Evolutionary conservation across 2,888 invertebrate genomes (phyloP).

Genomic region (Hetaerina titia): DNA sequence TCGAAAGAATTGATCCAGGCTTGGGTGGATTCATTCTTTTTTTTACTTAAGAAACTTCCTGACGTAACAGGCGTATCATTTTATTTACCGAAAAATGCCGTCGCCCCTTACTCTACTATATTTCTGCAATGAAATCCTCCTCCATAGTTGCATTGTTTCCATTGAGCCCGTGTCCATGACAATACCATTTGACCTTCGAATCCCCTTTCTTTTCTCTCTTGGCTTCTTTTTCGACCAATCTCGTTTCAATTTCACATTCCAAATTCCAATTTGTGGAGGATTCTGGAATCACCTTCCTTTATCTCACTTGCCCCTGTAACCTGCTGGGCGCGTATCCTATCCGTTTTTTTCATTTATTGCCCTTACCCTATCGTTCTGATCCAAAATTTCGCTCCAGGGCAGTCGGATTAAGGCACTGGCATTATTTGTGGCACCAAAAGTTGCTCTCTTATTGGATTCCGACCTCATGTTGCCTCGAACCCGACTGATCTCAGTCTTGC

Average conservation of each 20-base stretch:
- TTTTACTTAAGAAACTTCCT: no score
- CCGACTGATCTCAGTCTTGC: no score
- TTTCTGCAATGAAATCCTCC: no score
- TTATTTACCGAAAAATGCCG: no score
- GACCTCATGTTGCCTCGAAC: no score
- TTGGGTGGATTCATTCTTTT: no score
- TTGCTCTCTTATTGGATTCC: neutral
- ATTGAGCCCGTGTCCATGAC: no score
- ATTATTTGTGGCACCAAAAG: neutral
- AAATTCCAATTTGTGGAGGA: constrained; percentile 28
- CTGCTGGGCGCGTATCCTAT: neutral
- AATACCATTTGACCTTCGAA: neutral
- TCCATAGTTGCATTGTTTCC: no score
- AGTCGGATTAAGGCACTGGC: neutral
- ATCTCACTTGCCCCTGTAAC: neutral
- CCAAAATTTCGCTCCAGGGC: neutral
- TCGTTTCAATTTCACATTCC: constrained; percentile 29
- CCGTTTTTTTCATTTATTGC: neutral
- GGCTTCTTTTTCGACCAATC: neutral
- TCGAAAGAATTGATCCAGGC: no score
- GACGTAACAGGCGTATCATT: no score
- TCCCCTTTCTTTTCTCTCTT: neutral
- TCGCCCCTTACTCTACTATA: no score
- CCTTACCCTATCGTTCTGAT: neutral
- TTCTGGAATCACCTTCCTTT: neutral